Evolutionary conservation across 2,797 vertebrate species (phyloP), one percentile per base, ranked within the genome.

Genomic region (Myotis pilosus): DNA sequence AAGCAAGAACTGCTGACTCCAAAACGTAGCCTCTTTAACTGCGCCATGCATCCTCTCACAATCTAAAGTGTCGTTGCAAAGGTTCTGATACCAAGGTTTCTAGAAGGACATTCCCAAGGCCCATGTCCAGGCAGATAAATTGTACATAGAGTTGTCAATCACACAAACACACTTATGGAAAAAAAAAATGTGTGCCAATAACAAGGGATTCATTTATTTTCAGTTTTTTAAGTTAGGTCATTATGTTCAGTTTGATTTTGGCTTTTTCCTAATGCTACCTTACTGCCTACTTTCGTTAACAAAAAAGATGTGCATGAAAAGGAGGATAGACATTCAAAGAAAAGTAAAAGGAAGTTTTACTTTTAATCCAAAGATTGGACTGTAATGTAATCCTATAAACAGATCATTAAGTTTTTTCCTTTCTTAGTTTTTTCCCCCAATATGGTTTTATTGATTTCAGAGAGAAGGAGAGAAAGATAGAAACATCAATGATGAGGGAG

Each of bases 231-330:
- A 76, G n/a, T 72, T 36, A 57, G 51, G 74, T 87, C 30, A 74
- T 82, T 82, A 33, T 94, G 4, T 94, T 89, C 20, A 8, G 10
- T 92, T 90, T 92, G 49, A 49, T 86, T 89, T 86, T 41, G 15
- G 11, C 66, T 23, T 87, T 72, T 30, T 17, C 13, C 44, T 49
- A 1, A 38, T 78, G n/a, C 38, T 38, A 49, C 47, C 20, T 22
- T 49, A 53, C 17, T 80, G 20, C 38, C 30, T 72, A 15, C 28
- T 71, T 25, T 96, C 41, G 25, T 69, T 88, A 94, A 82, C 13
- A 84, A 69, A 85, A 87, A 74, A 71, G 33, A 72, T 57, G 11
- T 57, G 8, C 25, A 3, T 17, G 19, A 78, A 55, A 82, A 49
- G 28, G 41, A 92, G 41, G 17, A 3, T n/a, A 55, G 41, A 83